These are phyloP conservation scores for Motacilla tschutschensis DNA, from an alignment of 2,113 vertebrate species.

Conservation along the genomic window DNA sequence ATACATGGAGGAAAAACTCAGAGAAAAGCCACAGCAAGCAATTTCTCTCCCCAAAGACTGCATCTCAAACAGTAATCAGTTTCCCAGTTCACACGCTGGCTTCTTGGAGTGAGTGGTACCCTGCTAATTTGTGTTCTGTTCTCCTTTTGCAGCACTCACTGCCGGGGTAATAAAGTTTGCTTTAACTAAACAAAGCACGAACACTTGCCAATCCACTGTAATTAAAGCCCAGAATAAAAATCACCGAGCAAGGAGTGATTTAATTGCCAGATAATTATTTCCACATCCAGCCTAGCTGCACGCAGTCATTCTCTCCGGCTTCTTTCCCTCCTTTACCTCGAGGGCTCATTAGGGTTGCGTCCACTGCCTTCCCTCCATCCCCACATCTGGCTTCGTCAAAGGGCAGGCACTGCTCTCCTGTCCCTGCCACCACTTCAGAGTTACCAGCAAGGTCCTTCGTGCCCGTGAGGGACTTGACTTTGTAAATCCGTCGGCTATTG, in stretches of 20 bases:
- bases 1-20: not conserved
- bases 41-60: not conserved
- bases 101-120: not conserved
- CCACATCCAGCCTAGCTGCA: not conserved
- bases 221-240: constrained; percentile 60
- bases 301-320: not conserved
- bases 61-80: not conserved
- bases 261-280: constrained; percentile 52
- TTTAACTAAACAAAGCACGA: constrained; percentile 59
- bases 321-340: constrained; percentile 81
- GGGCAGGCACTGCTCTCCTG: constrained; percentile 95
- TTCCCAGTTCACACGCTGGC: not conserved
- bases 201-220: constrained; percentile 50
- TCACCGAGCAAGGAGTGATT: constrained; percentile 26
- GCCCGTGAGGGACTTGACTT: constrained; percentile 85
- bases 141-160: constrained; percentile 13
- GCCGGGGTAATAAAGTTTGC: constrained; percentile 47
- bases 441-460: constrained; percentile 87
- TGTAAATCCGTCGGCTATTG: constrained; percentile 92
- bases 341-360: constrained; percentile 96
- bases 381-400: constrained; percentile 95
- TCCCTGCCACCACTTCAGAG: constrained; percentile 93
- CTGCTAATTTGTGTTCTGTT: constrained; percentile 36
- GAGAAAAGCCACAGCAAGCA: not conserved
- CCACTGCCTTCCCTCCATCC: constrained; percentile 94